Evolutionary conservation across 2,113 vertebrate genomes (phyloP).

Genomic region (Atherinomorus stipes): DNA sequence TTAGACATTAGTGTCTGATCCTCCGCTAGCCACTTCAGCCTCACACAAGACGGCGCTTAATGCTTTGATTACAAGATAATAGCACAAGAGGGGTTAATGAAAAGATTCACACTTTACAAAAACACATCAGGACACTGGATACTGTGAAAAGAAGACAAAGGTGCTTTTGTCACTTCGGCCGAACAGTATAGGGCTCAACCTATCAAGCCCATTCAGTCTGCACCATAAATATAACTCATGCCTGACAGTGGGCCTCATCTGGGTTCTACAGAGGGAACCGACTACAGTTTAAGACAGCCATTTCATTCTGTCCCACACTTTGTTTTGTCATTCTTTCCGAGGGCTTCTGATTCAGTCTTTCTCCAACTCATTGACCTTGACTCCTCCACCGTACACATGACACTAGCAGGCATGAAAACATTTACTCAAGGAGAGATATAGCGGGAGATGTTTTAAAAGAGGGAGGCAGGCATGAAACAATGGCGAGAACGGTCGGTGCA

Average conservation of each 20-base stretch:
- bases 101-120: constrained; percentile 42
- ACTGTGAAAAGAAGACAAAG: constrained; percentile 33
- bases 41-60: constrained; percentile 57
- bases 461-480: constrained; percentile 36
- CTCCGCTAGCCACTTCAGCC: constrained; percentile 73
- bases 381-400: constrained; percentile 42
- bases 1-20: constrained; percentile 75
- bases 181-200: constrained; percentile 43
- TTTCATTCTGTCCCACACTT: constrained; percentile 40
- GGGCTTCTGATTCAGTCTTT: constrained; percentile 49
- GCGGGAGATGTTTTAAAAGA: constrained; percentile 20
- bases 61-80: constrained; percentile 55
- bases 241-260: constrained; percentile 69
- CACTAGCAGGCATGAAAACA: constrained; percentile 44
- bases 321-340: constrained; percentile 39
- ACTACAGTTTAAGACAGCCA: constrained; percentile 33
- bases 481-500: constrained; percentile 35
- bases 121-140: constrained; percentile 49
- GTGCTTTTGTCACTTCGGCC: constrained; percentile 52
- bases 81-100: constrained; percentile 39
- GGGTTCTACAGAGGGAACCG: constrained; percentile 41
- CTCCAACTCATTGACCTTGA: constrained; percentile 29
- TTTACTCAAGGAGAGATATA: constrained; percentile 20
- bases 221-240: constrained; percentile 65
- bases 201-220: constrained; percentile 59